These are phyloP conservation scores for Cantharis lateralis DNA, from an alignment of 2,888 invertebrate genomes.

Conservation along the genomic window DNA sequence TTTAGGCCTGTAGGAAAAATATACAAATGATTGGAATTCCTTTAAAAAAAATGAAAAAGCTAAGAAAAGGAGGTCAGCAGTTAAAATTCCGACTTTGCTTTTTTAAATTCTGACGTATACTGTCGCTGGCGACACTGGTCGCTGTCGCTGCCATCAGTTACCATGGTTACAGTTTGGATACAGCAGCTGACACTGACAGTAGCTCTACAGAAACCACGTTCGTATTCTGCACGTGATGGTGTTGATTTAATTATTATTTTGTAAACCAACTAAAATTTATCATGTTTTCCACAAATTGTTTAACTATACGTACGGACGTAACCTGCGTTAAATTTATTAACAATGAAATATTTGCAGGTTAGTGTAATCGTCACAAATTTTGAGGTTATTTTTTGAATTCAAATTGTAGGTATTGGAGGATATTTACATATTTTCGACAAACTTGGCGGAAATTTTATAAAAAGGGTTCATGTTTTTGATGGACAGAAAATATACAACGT, in stretches of 20 bases:
- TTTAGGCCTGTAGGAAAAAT: too few relatives aligned
- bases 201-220: neutral
- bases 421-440: conserved; percentile 45
- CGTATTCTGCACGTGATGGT: neutral
- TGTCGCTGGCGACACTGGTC: too few relatives aligned
- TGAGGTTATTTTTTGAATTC: neutral
- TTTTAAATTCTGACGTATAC: too few relatives aligned
- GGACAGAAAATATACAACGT: conserved; percentile 67
- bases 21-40: too few relatives aligned
- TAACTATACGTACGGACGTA: neutral
- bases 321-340: neutral
- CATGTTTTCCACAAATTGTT: neutral
- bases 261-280: neutral
- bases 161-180: neutral
- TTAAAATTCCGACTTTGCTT: too few relatives aligned
- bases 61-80: too few relatives aligned
- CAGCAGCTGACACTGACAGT: neutral
- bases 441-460: conserved; percentile 34
- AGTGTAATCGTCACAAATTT: neutral
- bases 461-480: conserved; percentile 48
- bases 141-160: neutral
- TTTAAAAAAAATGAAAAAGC: too few relatives aligned
- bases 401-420: conserved; percentile 62
- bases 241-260: neutral
- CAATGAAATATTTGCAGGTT: neutral